These are phyloP conservation scores for Arremon aurantiirostris DNA, from an alignment of 2,797 vertebrate species.

Conservation along the genomic window DNA sequence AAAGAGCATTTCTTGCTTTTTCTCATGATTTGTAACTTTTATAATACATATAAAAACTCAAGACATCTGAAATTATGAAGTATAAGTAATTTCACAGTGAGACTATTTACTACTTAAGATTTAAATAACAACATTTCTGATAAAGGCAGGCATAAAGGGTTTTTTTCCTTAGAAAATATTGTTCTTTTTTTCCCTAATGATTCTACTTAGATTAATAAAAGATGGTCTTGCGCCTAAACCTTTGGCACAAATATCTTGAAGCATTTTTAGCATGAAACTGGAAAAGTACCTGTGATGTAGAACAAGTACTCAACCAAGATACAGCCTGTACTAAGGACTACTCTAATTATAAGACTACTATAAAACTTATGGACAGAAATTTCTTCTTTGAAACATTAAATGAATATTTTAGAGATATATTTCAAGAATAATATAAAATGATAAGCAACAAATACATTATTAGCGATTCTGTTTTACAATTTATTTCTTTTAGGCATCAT, in stretches of 20 bases:
- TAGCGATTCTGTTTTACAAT: not conserved
- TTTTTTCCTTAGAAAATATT: not conserved
- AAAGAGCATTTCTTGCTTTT: not conserved
- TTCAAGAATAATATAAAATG: not conserved
- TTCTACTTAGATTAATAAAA: not conserved
- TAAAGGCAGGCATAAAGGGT: not conserved
- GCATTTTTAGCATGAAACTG: not conserved
- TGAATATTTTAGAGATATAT: not conserved
- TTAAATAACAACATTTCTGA: not conserved
- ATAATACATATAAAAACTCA: not conserved
- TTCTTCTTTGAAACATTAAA: not conserved
- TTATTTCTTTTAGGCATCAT: conserved; percentile 84
- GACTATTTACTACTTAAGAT: not conserved
- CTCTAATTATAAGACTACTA: not conserved
- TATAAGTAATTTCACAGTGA: not conserved
- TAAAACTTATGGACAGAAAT: not conserved
- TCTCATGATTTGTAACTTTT: not conserved
- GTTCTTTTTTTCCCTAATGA: not conserved
- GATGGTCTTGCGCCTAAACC: not conserved
- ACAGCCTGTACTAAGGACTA: not conserved
- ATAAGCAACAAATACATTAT: not conserved
- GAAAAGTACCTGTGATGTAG: not conserved
- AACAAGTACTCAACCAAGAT: not conserved
- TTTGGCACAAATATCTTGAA: not conserved
- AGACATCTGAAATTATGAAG: not conserved